Evolutionary conservation across 2,888 invertebrate genomes (phyloP), one percentile per base, ranked within the genome.

Genomic region (Apomyelois bistriatella): DNA sequence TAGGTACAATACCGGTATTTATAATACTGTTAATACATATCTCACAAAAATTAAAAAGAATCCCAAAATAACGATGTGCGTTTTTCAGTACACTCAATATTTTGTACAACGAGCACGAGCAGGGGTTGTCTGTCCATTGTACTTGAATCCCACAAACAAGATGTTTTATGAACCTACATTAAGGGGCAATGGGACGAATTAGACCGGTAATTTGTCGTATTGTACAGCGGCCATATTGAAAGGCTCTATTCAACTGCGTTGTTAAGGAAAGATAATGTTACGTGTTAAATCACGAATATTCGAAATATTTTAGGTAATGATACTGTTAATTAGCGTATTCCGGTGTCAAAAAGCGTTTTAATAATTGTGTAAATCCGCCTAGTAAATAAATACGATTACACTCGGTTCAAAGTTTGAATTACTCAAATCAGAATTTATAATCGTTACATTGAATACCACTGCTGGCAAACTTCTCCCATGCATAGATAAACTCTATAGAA

Each of bases 91-190:
- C 32, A 1, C 32, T 13, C 15, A 1, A 15, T 40, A 40, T 10
- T 40, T 40, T 40, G 4, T 9, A 10, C 70, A 67, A 70, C 70
- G 68, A 73, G 66, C 70, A 70, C 73, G 59, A 63, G 64, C 56
- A 57, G 63, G 41, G 46, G 32, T 32, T 46, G 46, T 46, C 68
- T 68, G 70, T 65, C 80, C 74, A 81, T 85, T 85, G 81, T 84
- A 68, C 72, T 71, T 72, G 74, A 79, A 74, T 71, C 68, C 70
- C 69, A 77, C 81, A 83, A 85, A 86, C 83, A 85, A 81, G 78
- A 81, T 85, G 81, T 85, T 87, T 84, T 85, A 86, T 83, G 79
- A 77, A 73, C 71, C 70, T 71, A 74, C 83, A 86, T 88, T 85
- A 82, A 66, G 68, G 62, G 68, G 66, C 78, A 78, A 79, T 74